These are phyloP conservation scores for Galagoides demidoff DNA, from an alignment of 2,797 vertebrate genomes.

Conservation along the genomic window DNA sequence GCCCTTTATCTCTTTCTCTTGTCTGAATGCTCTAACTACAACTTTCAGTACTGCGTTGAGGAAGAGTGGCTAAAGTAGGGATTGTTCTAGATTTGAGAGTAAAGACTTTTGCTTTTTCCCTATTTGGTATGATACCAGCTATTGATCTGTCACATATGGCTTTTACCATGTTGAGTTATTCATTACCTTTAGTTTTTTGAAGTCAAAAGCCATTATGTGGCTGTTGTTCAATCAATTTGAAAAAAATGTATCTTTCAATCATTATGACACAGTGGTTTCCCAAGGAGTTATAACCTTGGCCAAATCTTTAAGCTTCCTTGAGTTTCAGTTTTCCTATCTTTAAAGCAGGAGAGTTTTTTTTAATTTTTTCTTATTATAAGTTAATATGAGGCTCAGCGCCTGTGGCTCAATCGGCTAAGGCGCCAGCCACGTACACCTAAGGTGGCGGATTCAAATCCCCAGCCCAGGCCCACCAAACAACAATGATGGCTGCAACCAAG, in stretches of 20 bases:
- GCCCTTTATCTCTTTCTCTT: not conserved
- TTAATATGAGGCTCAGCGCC: too few relatives aligned
- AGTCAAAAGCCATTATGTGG: slow-evolving; percentile 21
- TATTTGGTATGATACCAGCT: not conserved
- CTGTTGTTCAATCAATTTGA: slow-evolving; percentile 3
- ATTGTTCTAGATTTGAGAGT: not conserved
- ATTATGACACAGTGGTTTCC: slow-evolving; percentile 42
- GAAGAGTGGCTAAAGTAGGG: not conserved
- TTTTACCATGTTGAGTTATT: not conserved
- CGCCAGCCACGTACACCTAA: too few relatives aligned
- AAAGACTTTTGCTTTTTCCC: not conserved
- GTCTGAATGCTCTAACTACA: not conserved
- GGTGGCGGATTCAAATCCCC: too few relatives aligned
- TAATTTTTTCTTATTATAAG: too few relatives aligned
- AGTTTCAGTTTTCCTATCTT: slow-evolving; percentile 8
- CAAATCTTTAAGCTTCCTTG: not conserved
- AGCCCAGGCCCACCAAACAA: too few relatives aligned
- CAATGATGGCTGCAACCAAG: too few relatives aligned
- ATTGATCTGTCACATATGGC: not conserved
- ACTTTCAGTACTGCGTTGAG: not conserved
- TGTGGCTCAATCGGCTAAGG: too few relatives aligned
- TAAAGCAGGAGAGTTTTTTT: not conserved
- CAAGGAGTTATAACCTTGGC: not conserved
- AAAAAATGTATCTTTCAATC: slow-evolving; percentile 37
- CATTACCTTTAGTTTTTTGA: slow-evolving; percentile 37